A percentile compares a stretch with the other conserved stretches of the same genome.
Evolutionary conservation across 1,140 invertebrate genomes (phyloP).

Genomic region (Tachypleus tridentatus): DNA sequence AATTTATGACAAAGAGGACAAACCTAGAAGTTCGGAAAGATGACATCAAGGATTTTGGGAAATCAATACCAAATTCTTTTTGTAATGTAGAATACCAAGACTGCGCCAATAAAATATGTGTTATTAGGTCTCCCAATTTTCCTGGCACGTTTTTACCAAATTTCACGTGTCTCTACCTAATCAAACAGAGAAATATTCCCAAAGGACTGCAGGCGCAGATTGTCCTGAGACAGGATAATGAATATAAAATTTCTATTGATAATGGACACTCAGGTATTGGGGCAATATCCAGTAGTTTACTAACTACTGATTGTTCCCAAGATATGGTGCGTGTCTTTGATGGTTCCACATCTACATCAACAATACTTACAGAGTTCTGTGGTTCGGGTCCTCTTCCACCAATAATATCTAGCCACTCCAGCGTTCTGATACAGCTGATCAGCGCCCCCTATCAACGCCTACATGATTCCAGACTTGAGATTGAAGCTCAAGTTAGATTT

Average conservation of each 20-base stretch:
- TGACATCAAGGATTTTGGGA: slow-evolving; percentile 15
- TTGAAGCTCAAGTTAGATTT: slow-evolving; percentile 73
- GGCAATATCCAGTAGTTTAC: slow-evolving; percentile 10
- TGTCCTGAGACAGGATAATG: slow-evolving; percentile 22
- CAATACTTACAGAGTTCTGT: slow-evolving; percentile 76
- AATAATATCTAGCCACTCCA: slow-evolving; percentile 69
- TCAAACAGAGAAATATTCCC: slow-evolving; percentile 20
- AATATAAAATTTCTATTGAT: slow-evolving; percentile 26
- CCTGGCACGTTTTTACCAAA: slow-evolving; percentile 25
- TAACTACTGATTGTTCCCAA: slow-evolving; percentile 63
- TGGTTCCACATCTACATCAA: slow-evolving; percentile 74
- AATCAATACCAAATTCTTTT: slow-evolving; percentile 15
- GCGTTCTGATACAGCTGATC: slow-evolving; percentile 74
- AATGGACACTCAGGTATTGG: slow-evolving; percentile 13
- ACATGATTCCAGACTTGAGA: slow-evolving; percentile 52
- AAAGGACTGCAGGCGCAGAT: slow-evolving; percentile 20
- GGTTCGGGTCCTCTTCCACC: slow-evolving; percentile 69
- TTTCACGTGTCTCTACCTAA: slow-evolving; percentile 22
- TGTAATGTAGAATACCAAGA: slow-evolving; percentile 22
- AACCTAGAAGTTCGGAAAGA: not conserved
- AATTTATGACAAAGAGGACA: slow-evolving; percentile 7
- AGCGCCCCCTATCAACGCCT: slow-evolving; percentile 81
- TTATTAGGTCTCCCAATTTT: slow-evolving; percentile 23
- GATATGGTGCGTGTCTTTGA: slow-evolving; percentile 79
- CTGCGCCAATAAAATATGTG: slow-evolving; percentile 20